These are phyloP conservation scores for Varroa destructor DNA, from an alignment of 1,140 invertebrate species.

Conservation along the genomic window DNA sequence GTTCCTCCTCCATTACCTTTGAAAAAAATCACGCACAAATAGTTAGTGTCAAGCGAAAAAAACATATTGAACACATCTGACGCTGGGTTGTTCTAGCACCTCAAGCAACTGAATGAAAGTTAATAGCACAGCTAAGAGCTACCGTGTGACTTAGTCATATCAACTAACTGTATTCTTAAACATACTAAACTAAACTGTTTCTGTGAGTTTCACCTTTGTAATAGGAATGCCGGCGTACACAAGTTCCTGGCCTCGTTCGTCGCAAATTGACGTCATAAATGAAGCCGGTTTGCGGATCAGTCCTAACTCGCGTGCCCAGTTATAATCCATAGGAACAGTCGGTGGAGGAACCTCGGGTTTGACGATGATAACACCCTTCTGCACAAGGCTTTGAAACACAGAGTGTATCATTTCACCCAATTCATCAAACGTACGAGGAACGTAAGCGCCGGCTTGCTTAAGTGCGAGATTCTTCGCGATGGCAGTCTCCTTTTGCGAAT, in stretches of 20 bases:
- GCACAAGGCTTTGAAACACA: conserved; percentile 64
- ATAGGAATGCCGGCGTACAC: conserved; percentile 97
- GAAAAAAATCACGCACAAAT: conserved; percentile 37
- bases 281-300: conserved; percentile 96
- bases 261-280: conserved; percentile 98
- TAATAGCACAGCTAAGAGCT: too few species aligned
- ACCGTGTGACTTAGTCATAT: too few species aligned
- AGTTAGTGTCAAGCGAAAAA: too few species aligned
- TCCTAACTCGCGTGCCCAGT: conserved; percentile 93
- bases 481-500: conserved; percentile 87
- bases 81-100: too few species aligned
- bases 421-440: conserved; percentile 84
- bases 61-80: too few species aligned
- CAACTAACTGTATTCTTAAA: too few species aligned
- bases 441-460: conserved; percentile 63
- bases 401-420: conserved; percentile 64
- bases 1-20: conserved; percentile 54
- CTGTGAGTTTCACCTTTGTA: conserved; percentile 42
- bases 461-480: conserved; percentile 78
- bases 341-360: conserved; percentile 85
- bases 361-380: conserved; percentile 66
- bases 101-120: too few species aligned
- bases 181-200: too few species aligned
- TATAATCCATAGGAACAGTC: conserved; percentile 98
- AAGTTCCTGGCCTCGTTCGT: conserved; percentile 94